Evolutionary conservation across 2,888 invertebrate genomes (phyloP), one percentile per base, ranked within the genome.

Genomic region (Athetis lepigone): DNA sequence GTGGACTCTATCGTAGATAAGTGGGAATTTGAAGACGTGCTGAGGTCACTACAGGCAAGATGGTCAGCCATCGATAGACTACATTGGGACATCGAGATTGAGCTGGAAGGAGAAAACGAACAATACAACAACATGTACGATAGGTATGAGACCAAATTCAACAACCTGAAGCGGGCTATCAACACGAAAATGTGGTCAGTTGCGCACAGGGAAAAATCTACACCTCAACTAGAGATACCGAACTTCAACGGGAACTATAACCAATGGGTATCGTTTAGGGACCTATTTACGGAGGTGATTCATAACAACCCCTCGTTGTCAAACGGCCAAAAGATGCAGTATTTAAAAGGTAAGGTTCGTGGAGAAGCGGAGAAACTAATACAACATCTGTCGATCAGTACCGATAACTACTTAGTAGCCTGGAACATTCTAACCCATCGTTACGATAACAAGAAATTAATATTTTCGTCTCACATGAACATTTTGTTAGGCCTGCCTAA

Each of bases 61-160:
- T 52, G 52, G 40, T 27, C 52, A 25, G 52, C 52, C n/a, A 52
- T 52, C n/a, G 52, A 52, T 5, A 8, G 4, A 8, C 19, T 40
- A 29, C 52, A 52, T 9, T 52, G 27, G 52, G 52, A 52, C 18
- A 52, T 52, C 40, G 52, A 52, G 19, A 52, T 42, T 1, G 52
- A 52, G n/a, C 5, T 52, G 19, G 40, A 50, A 6, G 50, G 16
- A 51, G 37, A 51, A 3, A 51, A 51, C 16, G 37, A 51, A 23
- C 50, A 39, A 42, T 29, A 52, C 29, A 42, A 7, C 37, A 51
- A 18, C 37, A 51, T 51, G 51, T 51, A 51, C 36, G 51, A 51
- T 39, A 51, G 18, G 51, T 39, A 51, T 39, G 51, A 39, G 37
- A 23, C 2, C 16, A 51, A 51, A 39, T 25, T 39, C 23, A 54